Base-by-base conservation (phyloP, 2,888 invertebrate species). In the Calameuta filiformis region DNA sequence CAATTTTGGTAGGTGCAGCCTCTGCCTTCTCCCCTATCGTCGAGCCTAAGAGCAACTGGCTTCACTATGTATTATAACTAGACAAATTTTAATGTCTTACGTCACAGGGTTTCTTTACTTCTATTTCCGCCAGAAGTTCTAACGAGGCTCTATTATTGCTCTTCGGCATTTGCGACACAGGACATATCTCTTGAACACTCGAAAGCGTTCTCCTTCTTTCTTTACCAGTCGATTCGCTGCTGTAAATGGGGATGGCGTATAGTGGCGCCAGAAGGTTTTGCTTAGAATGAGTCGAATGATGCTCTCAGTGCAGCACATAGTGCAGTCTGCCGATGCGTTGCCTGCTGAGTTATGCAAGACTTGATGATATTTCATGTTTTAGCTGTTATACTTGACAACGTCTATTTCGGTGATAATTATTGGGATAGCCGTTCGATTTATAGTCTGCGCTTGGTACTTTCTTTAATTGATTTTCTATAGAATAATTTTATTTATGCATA, bases 1-100 rank as follows among this genome's bases (percentile, higher is more conserved):
- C 91, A 74, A 90, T 91, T 79, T 86, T 87, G 89, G 91, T 91
- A 85, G 83, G 90, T 87, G 23, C 56, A 56, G 56, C 56, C 37
- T 75, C 12, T n/a, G n/a, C 12, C 30, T 34, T 71, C 71, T 15
- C 15, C 15, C 12, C 15, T 33, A 34, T 33, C 30, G 3, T 71
- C 71, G 30, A 71, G 6, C 4, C 11, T 71, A 23, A 33, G 15
- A 71, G 15, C 56, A 56, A 23, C 9, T 56, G 56, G 23, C 23
- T 56, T 56, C 23, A 56, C 23, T 23, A 56, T 56, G 31, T 31
- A 1, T 31, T 31, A 35, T 35, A 35, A 56, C 23, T 56, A 56
- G 56, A 56, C 2, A 56, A 56, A 23, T 23, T 23, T 23, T 9
- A 56, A 56, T 56, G 9, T 15, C 2, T 23, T 56, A 23, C 23